Evolutionary conservation across 2,888 invertebrate genomes (phyloP).

Genomic region (Ectemnius cavifrons): DNA sequence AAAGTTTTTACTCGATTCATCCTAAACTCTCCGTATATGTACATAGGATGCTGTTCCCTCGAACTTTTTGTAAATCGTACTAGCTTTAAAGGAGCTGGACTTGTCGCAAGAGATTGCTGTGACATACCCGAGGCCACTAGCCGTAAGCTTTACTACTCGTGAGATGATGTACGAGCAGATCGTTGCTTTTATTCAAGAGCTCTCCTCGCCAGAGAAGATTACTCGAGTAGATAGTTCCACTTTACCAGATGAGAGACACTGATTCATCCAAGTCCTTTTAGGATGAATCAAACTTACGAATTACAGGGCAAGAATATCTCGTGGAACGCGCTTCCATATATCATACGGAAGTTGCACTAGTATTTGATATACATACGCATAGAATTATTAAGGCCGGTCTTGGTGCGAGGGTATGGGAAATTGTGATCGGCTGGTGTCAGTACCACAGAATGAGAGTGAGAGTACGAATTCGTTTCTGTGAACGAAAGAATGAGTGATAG

Average conservation of each 20-base stretch:
- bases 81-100: not conserved
- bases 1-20: too few relatives aligned
- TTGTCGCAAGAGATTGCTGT: not conserved
- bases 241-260: not conserved
- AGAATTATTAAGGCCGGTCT: slow-evolving; percentile 34
- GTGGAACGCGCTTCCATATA: slow-evolving; percentile 22
- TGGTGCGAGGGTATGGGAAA: slow-evolving; percentile 29
- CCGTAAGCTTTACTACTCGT: not conserved
- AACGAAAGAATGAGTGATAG: slow-evolving; percentile 8
- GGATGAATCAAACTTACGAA: not conserved
- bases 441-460: slow-evolving; percentile 28
- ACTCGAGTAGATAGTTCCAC: not conserved
- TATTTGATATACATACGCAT: slow-evolving; percentile 27
- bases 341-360: slow-evolving; percentile 29
- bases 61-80: slow-evolving; percentile 4
- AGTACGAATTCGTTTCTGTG: slow-evolving; percentile 30
- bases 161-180: slow-evolving; percentile 6
- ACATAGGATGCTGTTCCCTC: not conserved
- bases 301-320: slow-evolving; percentile 8
- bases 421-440: slow-evolving; percentile 29
- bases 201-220: slow-evolving; percentile 31
- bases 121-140: not conserved
- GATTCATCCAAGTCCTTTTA: not conserved
- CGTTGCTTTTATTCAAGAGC: slow-evolving; percentile 34
- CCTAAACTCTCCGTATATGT: not conserved